Base-by-base conservation (phyloP, 2,888 invertebrate species). In the Gastracanthus pulcherrimus region DNA sequence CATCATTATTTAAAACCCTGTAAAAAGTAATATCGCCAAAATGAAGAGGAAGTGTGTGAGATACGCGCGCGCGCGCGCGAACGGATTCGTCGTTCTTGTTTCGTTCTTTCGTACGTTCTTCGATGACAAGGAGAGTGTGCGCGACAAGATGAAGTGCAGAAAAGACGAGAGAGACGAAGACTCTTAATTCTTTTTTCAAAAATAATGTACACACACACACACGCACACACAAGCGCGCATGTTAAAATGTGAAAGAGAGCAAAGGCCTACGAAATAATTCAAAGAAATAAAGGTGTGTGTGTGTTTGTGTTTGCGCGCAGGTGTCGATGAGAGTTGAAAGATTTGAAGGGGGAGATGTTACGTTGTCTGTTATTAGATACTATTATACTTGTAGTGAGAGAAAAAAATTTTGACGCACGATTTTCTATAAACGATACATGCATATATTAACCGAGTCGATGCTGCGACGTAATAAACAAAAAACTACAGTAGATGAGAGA, bases 341-440 rank as follows among this genome's bases (percentile, higher is more conserved):
- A 48, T 45, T 29, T n/a, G 26, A 64, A 66, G n/a, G 51, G 19
- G 48, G n/a, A 41, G 13, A 41, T 76, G 75, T 78, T 83, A 79
- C 41, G 72, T 79, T 72, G 72, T 79, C 78, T 79, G 76, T 83
- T 83, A 81, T 72, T 79, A 81, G 75, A 77, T 79, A 76, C 67
- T 78, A 66, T 67, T 62, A 74, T 76, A 79, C 38, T 34, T 72
- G 9, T 80, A 78, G 76, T 13, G 62, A 76, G 51, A 80, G 48
- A 80, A 77, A 29, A 36, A 62, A 75, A 26, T 36, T 76, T 75
- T 69, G 77, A 81, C 38, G 82, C 82, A 83, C 79, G 83, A 81
- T 83, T 83, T 83, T 83, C 79, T 83, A 83, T 81, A 72, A 75
- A 69, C 51, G 60, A 72, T 70, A 72, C 75, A 67, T 74, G 41